Evolutionary conservation across 2,113 vertebrate species (phyloP).

Genomic region (Lanius ludovicianus): DNA sequence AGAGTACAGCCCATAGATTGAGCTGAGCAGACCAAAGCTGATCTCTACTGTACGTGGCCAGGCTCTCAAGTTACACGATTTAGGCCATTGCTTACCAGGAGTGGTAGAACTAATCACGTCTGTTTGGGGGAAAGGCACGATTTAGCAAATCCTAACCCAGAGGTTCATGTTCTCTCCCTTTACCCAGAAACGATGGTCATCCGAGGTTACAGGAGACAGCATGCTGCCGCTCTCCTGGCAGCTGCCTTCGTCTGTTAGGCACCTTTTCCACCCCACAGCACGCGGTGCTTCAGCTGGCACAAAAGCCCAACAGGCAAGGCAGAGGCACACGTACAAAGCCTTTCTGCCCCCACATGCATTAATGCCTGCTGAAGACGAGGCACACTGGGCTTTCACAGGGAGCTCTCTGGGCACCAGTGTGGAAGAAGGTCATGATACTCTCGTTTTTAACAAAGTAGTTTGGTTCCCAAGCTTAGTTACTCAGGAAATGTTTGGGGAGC

Average conservation of each 20-base stretch:
- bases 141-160: constrained; percentile 52
- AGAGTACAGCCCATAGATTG: neutral
- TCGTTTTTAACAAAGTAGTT: neutral
- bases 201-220: constrained; percentile 64
- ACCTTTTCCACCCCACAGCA: constrained; percentile 52
- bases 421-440: neutral
- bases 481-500: neutral
- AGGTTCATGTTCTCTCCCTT: constrained; percentile 64
- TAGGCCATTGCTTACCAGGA: neutral
- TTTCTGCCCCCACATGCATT: neutral
- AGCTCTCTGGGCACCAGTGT: neutral
- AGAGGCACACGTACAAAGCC: neutral
- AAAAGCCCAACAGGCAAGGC: neutral
- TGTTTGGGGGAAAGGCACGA: neutral
- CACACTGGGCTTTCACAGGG: neutral
- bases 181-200: constrained; percentile 76
- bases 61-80: neutral
- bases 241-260: constrained; percentile 67
- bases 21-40: neutral
- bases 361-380: neutral
- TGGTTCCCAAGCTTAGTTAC: neutral
- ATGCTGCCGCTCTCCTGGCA: constrained; percentile 47
- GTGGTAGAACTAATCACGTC: neutral
- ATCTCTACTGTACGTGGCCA: neutral
- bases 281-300: constrained; percentile 29